Conservation (phyloP, 2,113 vertebrate species). For the Hydrolagus affinis region DNA sequence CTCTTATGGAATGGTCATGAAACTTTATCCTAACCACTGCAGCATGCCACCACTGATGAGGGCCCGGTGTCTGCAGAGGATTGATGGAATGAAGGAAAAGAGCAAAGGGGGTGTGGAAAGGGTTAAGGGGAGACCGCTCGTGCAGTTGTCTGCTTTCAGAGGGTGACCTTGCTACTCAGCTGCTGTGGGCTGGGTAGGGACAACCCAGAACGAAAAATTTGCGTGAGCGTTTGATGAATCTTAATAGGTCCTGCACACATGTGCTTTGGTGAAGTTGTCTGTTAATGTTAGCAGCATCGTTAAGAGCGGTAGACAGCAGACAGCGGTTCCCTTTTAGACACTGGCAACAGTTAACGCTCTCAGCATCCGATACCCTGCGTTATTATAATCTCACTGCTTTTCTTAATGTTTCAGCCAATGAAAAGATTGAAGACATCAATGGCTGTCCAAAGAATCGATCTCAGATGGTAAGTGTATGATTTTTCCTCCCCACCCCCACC, state of each 20-base stretch:
- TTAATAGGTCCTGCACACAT: constrained; percentile 46
- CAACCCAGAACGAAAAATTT: constrained; percentile 49
- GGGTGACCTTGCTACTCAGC: constrained; percentile 64
- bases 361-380: not conserved
- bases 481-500: not conserved
- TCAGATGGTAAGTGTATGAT: constrained; percentile 83
- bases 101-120: not conserved
- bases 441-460: constrained; percentile 90
- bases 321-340: constrained; percentile 33
- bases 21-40: constrained; percentile 36
- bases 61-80: constrained; percentile 26
- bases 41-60: not conserved
- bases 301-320: too few species aligned
- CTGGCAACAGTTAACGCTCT: not conserved
- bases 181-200: constrained; percentile 59
- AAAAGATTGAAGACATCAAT: constrained; percentile 97
- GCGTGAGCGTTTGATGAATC: constrained; percentile 46
- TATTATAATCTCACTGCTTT: constrained; percentile 35
- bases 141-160: constrained; percentile 68
- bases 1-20: constrained; percentile 34
- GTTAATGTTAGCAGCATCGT: constrained; percentile 39
- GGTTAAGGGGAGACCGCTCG: constrained; percentile 41
- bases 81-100: constrained; percentile 40
- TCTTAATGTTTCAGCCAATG: constrained; percentile 74
- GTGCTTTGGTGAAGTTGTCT: constrained; percentile 49